Evolutionary conservation across 2,888 invertebrate species (phyloP), one percentile per base, ranked within the genome.

Genomic region (Macaria liturata): DNA sequence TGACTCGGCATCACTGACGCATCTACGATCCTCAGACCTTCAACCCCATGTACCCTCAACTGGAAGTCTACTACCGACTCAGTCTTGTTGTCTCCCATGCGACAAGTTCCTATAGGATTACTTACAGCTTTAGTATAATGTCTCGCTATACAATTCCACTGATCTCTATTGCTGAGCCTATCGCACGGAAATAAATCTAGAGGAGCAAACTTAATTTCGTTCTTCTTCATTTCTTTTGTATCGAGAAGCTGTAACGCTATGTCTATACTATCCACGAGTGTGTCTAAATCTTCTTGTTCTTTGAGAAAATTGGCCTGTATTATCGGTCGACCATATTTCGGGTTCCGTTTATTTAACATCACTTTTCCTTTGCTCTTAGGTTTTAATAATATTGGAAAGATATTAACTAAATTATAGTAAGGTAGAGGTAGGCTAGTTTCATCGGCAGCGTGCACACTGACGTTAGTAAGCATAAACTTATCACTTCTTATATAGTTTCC

Each of bases 1-100:
- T 91, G 89, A 31, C 84, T 81, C 0, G 92, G 92, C 91, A 92
- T 91, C 4, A 92, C 82, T 9, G 92, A 92, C 48, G 91, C 86
- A 59, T 92, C 92, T 46, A 88, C 77, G 46, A 92, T 86, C 62
- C 92, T 78, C 9, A 92, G 74, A 5, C 91, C 86, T 76, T 92
- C 91, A 32, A 92, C 69, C 4, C 88, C 91, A 58, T 92, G 89
- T 20, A 92, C 83, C 67, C 81, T 80, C 32, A 92, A 65, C 63
- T 88, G 77, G 52, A 78, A 86, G 65, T 90, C 83, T 3, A 92
- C 92, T 1, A 92, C 92, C 34, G 92, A 89, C 53, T 75, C 71
- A 9, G 87, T 86, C 37, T 69, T 78, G 61, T 90, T 89, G 42
- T 74, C 81, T 30, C 92, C 92, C 91, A 92, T 92, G 49, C 83